Base-by-base conservation (phyloP, 1,140 invertebrate species). In the Bicyclus anynana region DNA sequence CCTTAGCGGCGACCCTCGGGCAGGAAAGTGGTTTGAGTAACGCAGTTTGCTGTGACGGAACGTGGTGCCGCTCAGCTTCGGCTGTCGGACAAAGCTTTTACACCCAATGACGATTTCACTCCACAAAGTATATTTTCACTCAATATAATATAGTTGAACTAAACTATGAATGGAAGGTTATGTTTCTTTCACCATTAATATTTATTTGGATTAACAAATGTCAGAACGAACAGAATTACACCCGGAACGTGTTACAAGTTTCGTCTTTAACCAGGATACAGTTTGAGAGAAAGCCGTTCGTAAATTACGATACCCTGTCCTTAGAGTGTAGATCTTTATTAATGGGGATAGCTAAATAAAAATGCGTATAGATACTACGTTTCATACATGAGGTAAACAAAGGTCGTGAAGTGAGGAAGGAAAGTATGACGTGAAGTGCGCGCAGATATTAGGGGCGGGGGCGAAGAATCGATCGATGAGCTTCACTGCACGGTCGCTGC, bases 21-120 rank as follows among this genome's bases (percentile, higher is more conserved):
- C 53, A 13, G 80, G 71, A 51, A 77, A 80, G 60, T 74, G 81
- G 20, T 80, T 83, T 51, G 84, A 83, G 42, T 84, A 84, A 62
- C 81, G 78, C 65, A 84, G 61, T 66, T 87, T 87, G 69, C 80
- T 81, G 77, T 84, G 84, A 55, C 84, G 81, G 69, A 87, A 87
- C 84, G 84, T 87, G 76, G 74, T 87, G 84, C 65, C 47, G 72
- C 55, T 58, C 56, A 53, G 7, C 18, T 40, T 42, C 17, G 16
- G 9, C 20, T 26, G 47, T 17, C 14, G 16, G 6, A 33, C n/a
- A n/a, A 29, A 33, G 23, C 12, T 6, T 5, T 27, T 23, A 46
- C 14, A 13, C 10, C 38, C 6, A 7, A 12, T 23, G 37, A 13
- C 27, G 17, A 44, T 35, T 29, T 33, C 51, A 49, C 59, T 50